These are phyloP conservation scores for Microtus oregoni DNA, from an alignment of 2,113 vertebrate species.

Conservation along the genomic window DNA sequence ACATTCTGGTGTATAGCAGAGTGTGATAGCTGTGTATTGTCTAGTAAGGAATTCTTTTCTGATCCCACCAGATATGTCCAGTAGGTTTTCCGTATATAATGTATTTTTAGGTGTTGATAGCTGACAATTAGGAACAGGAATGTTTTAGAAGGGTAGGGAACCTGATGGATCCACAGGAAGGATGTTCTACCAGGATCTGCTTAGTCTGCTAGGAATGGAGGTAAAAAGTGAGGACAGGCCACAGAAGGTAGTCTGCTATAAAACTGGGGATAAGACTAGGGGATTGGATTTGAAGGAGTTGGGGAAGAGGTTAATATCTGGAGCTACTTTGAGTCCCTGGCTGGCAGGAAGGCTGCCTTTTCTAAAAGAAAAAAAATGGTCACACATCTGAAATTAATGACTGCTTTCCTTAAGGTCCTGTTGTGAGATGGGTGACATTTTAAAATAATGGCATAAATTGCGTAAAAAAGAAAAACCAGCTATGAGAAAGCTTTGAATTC, in stretches of 20 bases:
- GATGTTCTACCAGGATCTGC: neutral
- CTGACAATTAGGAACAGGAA: neutral
- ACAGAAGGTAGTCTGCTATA: neutral
- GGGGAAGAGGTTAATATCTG: too few species aligned
- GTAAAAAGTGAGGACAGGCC: neutral
- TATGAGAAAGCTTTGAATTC: constrained; percentile 65
- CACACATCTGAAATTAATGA: neutral
- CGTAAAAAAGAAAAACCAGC: constrained; percentile 43
- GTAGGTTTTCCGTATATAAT: neutral
- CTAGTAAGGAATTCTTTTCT: neutral
- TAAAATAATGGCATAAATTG: constrained; percentile 59
- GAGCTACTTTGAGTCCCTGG: neutral
- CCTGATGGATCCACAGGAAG: neutral
- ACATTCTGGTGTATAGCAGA: neutral
- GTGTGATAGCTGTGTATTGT: neutral
- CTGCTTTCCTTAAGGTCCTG: neutral
- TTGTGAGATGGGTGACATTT: constrained; percentile 61
- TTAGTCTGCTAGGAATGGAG: neutral
- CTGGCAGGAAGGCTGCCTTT: neutral
- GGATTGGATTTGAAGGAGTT: neutral
- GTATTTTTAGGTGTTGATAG: neutral
- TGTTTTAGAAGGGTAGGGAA: neutral
- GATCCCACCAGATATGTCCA: neutral
- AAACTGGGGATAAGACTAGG: neutral
- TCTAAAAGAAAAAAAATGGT: neutral